Conservation (phyloP, 1,140 invertebrate species). For the Sogatella furcifera region DNA sequence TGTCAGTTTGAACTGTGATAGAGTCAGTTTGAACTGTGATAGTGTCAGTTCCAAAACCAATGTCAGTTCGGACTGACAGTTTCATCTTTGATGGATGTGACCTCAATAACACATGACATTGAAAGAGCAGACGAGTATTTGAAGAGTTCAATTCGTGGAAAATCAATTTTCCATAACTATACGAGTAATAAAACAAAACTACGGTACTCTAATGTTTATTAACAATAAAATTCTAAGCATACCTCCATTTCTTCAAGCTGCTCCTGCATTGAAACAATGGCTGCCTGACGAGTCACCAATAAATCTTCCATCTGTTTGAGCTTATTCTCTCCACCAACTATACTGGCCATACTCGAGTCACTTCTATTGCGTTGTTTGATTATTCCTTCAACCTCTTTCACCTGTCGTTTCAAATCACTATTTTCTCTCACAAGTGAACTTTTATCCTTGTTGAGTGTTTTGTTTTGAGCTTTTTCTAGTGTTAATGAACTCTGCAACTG, state of each 20-base stretch:
- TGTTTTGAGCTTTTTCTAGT: slow-evolving; percentile 17
- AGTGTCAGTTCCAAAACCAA: too few species aligned
- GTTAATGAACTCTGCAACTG: slow-evolving; percentile 19
- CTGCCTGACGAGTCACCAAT: background rate
- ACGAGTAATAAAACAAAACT: too few species aligned
- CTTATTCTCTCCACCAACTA: background rate
- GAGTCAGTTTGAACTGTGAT: too few species aligned
- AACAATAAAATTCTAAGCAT: background rate
- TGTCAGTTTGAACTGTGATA: too few species aligned
- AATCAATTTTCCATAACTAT: too few species aligned
- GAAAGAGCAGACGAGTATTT: too few species aligned
- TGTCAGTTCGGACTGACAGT: too few species aligned
- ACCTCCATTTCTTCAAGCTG: slow-evolving; percentile 16
- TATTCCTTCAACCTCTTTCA: slow-evolving; percentile 18
- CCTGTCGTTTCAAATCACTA: slow-evolving; percentile 20
- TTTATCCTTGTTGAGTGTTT: slow-evolving; percentile 14
- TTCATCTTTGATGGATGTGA: too few species aligned
- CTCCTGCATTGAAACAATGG: slow-evolving; percentile 9
- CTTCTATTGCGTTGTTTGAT: slow-evolving; percentile 14
- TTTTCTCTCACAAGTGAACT: slow-evolving; percentile 18
- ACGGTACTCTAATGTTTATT: too few species aligned
- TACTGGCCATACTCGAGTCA: background rate
- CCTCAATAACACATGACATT: too few species aligned
- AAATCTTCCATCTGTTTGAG: slow-evolving; percentile 6
- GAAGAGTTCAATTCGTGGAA: too few species aligned